Evolutionary conservation across 2,797 vertebrate species (phyloP).

Genomic region (Hemibagrus guttatus): DNA sequence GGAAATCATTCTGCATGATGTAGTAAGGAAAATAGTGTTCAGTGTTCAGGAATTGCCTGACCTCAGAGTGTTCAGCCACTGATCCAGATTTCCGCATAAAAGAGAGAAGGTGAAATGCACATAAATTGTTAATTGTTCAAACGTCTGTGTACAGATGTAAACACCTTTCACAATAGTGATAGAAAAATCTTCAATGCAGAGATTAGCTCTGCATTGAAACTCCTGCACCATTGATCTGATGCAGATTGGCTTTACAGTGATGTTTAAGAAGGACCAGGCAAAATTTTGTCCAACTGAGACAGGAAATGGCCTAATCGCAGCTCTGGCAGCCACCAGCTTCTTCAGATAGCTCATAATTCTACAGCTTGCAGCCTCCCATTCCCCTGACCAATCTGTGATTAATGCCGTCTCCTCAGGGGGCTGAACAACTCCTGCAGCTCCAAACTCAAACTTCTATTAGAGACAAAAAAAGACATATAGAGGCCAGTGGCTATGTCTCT

Average conservation of each 20-base stretch:
- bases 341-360: constrained; percentile 51
- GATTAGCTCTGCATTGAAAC: not conserved
- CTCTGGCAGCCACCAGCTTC: constrained; percentile 47
- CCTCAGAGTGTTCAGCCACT: not conserved
- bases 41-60: not conserved
- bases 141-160: not conserved
- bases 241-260: not conserved
- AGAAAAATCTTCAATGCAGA: not conserved
- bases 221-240: not conserved
- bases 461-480: constrained; percentile 47
- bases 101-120: not conserved
- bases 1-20: not conserved
- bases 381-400: constrained; percentile 56
- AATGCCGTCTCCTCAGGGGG: constrained; percentile 50
- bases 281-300: constrained; percentile 15
- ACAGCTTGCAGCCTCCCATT: constrained; percentile 38
- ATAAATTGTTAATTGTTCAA: not conserved
- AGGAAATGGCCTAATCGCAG: constrained; percentile 46
- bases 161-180: not conserved
- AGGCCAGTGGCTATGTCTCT: constrained; percentile 30
- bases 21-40: not conserved
- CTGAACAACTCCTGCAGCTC: constrained; percentile 40
- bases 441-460: constrained; percentile 49
- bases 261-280: not conserved
- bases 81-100: not conserved